Evolutionary conservation across 2,113 vertebrate genomes (phyloP).

Genomic region (Hippopotamus amphibius): DNA sequence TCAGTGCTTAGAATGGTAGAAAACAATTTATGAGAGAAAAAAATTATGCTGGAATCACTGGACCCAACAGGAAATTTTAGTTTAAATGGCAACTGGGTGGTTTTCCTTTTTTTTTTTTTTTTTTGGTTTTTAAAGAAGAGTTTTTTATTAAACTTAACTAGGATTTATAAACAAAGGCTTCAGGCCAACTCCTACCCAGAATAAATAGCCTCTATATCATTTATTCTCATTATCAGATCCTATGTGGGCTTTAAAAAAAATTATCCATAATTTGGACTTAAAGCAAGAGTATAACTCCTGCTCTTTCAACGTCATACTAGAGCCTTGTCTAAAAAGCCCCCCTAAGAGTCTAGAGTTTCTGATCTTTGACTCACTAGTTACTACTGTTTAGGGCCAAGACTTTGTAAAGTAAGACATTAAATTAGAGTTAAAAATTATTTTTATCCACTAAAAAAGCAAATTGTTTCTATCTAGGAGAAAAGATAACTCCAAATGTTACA

Average conservation of each 20-base stretch:
- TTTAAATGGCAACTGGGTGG: not conserved
- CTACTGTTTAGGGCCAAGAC: not conserved
- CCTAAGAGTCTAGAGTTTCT: not conserved
- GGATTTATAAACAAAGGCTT: not conserved
- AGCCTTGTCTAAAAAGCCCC: not conserved
- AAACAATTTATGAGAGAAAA: not conserved
- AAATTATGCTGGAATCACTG: not conserved
- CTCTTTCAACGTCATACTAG: not conserved
- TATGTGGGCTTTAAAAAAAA: not conserved
- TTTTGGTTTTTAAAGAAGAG: not conserved
- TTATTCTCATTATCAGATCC: slow-evolving; percentile 4
- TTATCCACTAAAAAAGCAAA: not conserved
- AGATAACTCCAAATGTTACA: not conserved
- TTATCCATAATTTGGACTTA: not conserved
- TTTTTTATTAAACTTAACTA: not conserved
- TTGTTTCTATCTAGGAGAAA: not conserved
- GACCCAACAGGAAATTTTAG: not conserved
- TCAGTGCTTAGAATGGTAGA: not conserved
- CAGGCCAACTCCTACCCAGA: not conserved
- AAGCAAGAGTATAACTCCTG: not conserved
- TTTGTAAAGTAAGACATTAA: not conserved
- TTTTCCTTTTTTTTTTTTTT: not conserved
- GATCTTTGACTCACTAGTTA: not conserved
- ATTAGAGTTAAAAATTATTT: not conserved
- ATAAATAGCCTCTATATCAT: not conserved